phyloP scores from a whole-genome alignment of 1,140 invertebrate genomes.

The Trachymyrmex cornetzi region DNA sequence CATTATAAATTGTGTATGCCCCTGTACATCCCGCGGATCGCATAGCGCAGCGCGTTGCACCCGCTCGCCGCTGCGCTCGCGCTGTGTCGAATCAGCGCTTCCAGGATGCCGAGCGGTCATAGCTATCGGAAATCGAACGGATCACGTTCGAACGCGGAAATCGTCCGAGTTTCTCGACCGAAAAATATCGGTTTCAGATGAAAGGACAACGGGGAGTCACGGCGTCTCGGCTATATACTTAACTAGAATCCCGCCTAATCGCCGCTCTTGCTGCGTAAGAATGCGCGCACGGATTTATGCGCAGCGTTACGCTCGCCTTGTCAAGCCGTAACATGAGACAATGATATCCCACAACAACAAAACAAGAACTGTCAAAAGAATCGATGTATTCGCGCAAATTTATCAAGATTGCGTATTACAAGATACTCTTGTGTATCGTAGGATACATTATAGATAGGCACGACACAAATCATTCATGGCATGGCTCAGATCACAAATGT shows the following conservation, averaged over 20 bases:
- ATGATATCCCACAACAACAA: not conserved
- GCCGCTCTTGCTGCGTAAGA: constrained; percentile 9
- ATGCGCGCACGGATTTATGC: not conserved
- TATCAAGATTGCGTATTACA: constrained; percentile 42
- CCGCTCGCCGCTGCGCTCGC: constrained; percentile 23
- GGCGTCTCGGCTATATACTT: constrained; percentile 18
- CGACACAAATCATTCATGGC: constrained; percentile 32
- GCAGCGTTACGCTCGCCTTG: constrained; percentile 17
- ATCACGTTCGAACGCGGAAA: constrained; percentile 39
- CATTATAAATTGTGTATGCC: constrained; percentile 86
- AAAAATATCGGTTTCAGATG: constrained; percentile 39
- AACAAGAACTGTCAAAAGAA: constrained; percentile 6
- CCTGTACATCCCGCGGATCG: constrained; percentile 79
- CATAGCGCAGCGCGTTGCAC: constrained; percentile 63
- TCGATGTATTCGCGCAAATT: not conserved
- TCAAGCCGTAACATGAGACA: not conserved
- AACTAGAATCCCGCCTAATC: not conserved
- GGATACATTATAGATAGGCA: constrained; percentile 15
- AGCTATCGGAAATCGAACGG: constrained; percentile 43
- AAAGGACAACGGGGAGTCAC: constrained; percentile 7
- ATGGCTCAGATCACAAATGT: not conserved
- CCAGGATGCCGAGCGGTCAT: constrained; percentile 66
- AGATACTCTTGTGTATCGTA: not conserved
- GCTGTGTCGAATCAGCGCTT: constrained; percentile 73
- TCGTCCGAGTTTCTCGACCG: constrained; percentile 24